Conservation (phyloP, 1,140 invertebrate genomes). For the Lutraria rhynchaena region DNA sequence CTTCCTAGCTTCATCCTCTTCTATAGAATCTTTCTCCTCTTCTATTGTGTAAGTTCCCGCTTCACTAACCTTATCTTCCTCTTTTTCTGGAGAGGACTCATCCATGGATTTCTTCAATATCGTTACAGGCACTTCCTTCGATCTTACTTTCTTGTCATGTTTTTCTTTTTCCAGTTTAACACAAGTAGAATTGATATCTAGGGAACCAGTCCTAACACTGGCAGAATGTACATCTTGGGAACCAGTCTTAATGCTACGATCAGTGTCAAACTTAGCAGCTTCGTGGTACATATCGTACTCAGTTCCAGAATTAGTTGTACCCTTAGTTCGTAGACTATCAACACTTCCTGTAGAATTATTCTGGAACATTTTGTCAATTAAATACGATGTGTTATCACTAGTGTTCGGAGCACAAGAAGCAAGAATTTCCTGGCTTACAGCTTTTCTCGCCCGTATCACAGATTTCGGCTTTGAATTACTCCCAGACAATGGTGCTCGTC, state of each 20-base stretch:
- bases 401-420: conserved; percentile 44
- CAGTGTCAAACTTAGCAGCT: conserved; percentile 69
- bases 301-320: conserved; percentile 38
- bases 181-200: background rate
- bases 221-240: conserved; percentile 21
- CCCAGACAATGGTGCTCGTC: background rate
- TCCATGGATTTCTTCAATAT: conserved; percentile 49
- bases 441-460: conserved; percentile 57
- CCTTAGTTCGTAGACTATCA: conserved; percentile 46
- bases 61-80: conserved; percentile 88
- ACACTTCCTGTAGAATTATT: conserved; percentile 55
- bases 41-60: conserved; percentile 93
- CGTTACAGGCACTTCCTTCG: conserved; percentile 34
- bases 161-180: conserved; percentile 8
- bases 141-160: conserved; percentile 32
- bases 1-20: conserved; percentile 93
- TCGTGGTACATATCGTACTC: conserved; percentile 74
- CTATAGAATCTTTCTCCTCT: conserved; percentile 88
- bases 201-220: background rate
- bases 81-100: conserved; percentile 15
- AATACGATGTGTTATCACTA: conserved; percentile 64
- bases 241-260: conserved; percentile 24
- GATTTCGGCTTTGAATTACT: conserved; percentile 49
- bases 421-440: conserved; percentile 53
- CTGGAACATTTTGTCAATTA: conserved; percentile 77